phyloP scores from a whole-genome alignment of 2,113 vertebrate species.

The Oreochromis tanganicae region DNA sequence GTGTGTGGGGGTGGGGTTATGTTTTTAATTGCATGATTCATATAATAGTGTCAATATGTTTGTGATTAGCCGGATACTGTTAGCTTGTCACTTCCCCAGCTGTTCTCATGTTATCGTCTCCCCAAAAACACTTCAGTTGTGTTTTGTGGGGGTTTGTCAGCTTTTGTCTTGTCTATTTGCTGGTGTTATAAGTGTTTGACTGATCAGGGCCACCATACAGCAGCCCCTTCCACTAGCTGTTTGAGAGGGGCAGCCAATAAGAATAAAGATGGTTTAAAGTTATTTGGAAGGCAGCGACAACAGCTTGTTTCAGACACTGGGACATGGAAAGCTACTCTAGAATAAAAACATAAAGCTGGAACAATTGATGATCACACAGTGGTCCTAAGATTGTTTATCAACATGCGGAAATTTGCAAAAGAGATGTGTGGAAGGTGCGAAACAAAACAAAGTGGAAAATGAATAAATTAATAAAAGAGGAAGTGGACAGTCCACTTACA shows the following conservation, averaged over 20 bases:
- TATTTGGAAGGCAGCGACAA: background rate
- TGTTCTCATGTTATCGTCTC: background rate
- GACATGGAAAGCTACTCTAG: background rate
- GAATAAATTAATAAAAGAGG: background rate
- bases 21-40: background rate
- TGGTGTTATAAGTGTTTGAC: background rate
- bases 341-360: background rate
- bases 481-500: background rate
- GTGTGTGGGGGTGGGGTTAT: rapidly evolving
- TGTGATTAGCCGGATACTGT: background rate
- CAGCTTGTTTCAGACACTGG: background rate
- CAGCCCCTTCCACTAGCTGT: background rate
- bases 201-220: background rate
- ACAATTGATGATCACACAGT: background rate
- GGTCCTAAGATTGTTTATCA: background rate
- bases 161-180: background rate
- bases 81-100: background rate
- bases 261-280: background rate
- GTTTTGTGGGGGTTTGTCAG: background rate
- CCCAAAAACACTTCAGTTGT: background rate
- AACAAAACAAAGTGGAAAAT: background rate
- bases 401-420: background rate
- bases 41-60: background rate
- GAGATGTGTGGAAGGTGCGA: background rate
- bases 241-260: background rate